Base-by-base conservation (phyloP, 2,113 vertebrate genomes). In the Lichenostomus cassidix region DNA sequence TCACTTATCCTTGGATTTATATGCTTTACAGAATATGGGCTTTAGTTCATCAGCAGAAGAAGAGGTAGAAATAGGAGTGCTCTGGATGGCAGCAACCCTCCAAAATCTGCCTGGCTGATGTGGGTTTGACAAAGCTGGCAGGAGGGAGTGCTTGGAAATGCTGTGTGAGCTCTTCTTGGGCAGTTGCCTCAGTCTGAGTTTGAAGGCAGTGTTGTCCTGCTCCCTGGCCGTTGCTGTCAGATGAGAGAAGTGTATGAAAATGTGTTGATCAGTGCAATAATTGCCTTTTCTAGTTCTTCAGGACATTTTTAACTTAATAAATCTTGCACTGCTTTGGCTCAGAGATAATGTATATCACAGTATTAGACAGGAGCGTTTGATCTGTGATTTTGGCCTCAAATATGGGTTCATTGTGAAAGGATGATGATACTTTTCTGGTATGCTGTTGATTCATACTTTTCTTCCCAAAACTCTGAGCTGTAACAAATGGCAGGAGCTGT, bases 91-190 rank as follows among this genome's bases (percentile, higher is more conserved):
- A 86, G 50, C 28, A 31, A 0, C 37, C 25, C 64, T 53, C 41
- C 35, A 60, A 4, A 10, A 18, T 24, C 35, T 4, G 8, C 29
- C 25, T 4, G 1, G 27, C 4, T 29, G 63, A 2, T 1, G 0
- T 1, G 12, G 8, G 8, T 9, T 46, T 42, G 83, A 29, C 58
- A 6, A 1, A 12, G 10, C 19, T 71, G 83, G 28, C 28, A n/a
- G 84, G 33, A 10, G 0, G 5, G 44, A 46, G 15, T 0, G 9
- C 42, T 24, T 47, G 81, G 31, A 23, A 47, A 20, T 33, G 89
- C 49, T 39, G 24, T 6, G n/a, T 9, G 23, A 67, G 75, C 76
- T 52, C 47, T 67, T 12, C 60, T 62, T 31, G 31, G 67, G 53
- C 62, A n/a, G 28, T 7, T 33, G n/a, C 60, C 33, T 11, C 39